Evolutionary conservation across 2,797 vertebrate genomes (phyloP).

Genomic region (Eremophila alpestris): DNA sequence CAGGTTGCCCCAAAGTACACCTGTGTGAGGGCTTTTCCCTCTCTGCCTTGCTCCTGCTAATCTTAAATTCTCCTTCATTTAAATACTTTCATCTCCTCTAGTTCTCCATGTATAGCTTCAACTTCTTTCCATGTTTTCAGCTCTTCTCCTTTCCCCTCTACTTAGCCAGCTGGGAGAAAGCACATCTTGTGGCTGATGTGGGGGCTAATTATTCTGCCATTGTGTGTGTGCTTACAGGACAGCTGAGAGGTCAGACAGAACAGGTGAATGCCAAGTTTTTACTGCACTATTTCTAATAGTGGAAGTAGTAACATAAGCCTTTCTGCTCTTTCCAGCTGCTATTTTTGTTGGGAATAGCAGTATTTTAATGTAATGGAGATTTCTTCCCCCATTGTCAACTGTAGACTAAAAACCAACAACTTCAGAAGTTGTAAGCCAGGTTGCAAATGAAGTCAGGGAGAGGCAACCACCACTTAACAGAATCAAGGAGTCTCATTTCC

Average conservation of each 20-base stretch:
- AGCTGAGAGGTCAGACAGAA: neutral
- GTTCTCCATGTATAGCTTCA: neutral
- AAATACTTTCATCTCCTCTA: neutral
- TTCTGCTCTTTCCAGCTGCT: neutral
- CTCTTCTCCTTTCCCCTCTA: neutral
- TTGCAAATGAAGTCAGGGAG: neutral
- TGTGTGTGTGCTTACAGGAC: neutral
- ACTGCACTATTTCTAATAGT: neutral
- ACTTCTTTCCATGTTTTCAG: neutral
- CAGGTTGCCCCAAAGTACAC: neutral
- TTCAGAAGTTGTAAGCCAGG: neutral
- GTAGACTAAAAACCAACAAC: neutral
- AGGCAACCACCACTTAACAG: neutral
- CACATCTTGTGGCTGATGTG: neutral
- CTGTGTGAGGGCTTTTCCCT: neutral
- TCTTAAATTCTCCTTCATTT: neutral
- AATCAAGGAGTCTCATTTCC: neutral
- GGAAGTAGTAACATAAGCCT: neutral
- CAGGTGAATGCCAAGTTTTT: neutral
- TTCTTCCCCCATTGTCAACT: neutral
- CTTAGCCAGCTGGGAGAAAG: neutral
- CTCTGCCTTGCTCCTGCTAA: neutral
- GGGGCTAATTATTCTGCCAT: neutral
- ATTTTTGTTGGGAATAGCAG: neutral
- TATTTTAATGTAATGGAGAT: neutral